Conservation (phyloP, 1,140 invertebrate species). For the Sweltsa coloradensis region DNA sequence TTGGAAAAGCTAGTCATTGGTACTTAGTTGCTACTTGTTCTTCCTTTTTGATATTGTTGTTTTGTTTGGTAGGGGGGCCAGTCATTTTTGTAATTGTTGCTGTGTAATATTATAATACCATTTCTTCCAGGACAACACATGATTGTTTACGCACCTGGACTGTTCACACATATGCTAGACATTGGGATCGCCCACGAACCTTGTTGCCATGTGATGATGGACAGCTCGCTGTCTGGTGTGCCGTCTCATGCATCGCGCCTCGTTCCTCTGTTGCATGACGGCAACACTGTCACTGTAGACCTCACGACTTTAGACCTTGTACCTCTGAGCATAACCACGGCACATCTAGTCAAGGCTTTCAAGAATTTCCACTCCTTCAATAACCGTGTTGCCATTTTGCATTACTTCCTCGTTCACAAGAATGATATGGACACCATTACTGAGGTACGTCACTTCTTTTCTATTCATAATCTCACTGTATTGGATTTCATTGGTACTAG, state of each 20-base stretch:
- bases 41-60: not conserved
- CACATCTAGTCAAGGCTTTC: slow-evolving; percentile 51
- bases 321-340: slow-evolving; percentile 42
- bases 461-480: no score
- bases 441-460: no score
- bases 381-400: slow-evolving; percentile 59
- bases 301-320: slow-evolving; percentile 56
- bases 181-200: slow-evolving; percentile 68
- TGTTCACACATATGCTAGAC: slow-evolving; percentile 69
- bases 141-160: slow-evolving; percentile 59
- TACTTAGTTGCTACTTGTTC: not conserved
- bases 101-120: not conserved
- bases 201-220: slow-evolving; percentile 49
- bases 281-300: slow-evolving; percentile 37
- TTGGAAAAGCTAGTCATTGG: not conserved
- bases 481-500: no score
- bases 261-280: slow-evolving; percentile 37
- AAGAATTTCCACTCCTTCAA: slow-evolving; percentile 47
- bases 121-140: slow-evolving; percentile 50
- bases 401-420: slow-evolving; percentile 64
- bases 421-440: slow-evolving; percentile 55
- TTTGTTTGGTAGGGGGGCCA: not conserved
- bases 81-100: not conserved
- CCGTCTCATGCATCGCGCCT: slow-evolving; percentile 44
- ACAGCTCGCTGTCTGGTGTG: slow-evolving; percentile 4